phyloP scores from a whole-genome alignment of 37 sponge, comb jelly and placozoan genomes.

The Geodia barretti region DNA sequence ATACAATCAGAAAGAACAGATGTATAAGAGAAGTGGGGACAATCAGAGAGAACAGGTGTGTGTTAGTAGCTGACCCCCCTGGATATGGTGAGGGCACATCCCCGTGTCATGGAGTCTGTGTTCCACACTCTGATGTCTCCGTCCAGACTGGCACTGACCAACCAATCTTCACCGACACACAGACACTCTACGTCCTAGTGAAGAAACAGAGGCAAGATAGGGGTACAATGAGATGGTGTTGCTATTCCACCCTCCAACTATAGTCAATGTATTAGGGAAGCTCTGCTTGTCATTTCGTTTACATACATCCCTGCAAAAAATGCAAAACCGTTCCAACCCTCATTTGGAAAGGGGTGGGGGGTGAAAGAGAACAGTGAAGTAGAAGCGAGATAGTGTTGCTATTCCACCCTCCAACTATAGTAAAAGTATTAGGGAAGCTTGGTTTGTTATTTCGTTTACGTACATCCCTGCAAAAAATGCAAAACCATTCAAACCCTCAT shows the following conservation, averaged over 20 bases:
- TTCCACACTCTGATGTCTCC: constrained; percentile 65
- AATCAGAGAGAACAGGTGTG: too few relatives aligned
- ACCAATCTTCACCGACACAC: constrained; percentile 28
- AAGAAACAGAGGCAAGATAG: not conserved
- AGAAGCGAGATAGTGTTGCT: too few relatives aligned
- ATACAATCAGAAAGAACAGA: too few relatives aligned
- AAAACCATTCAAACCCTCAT: not conserved
- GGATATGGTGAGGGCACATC: constrained; percentile 25
- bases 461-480: not conserved
- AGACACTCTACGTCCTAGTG: constrained; percentile 68
- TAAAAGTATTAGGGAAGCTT: not conserved
- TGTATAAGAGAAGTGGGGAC: too few relatives aligned
- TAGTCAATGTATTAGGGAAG: too few relatives aligned
- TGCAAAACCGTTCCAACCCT: too few relatives aligned
- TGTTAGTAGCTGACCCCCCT: constrained; percentile 28
- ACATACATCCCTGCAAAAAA: too few relatives aligned
- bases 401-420: too few relatives aligned
- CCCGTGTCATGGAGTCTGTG: constrained; percentile 28
- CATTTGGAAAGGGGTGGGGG: too few relatives aligned
- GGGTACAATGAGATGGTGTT: too few relatives aligned
- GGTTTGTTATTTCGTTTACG: not conserved
- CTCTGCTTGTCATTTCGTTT: too few relatives aligned
- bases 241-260: not conserved
- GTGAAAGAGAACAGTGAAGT: too few relatives aligned
- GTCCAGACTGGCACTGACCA: constrained; percentile 55